Percentiles rank a stretch among this genome's conserved stretches.
Conservation (phyloP, 2,797 vertebrate species). For the Meriones psammophilus region DNA sequence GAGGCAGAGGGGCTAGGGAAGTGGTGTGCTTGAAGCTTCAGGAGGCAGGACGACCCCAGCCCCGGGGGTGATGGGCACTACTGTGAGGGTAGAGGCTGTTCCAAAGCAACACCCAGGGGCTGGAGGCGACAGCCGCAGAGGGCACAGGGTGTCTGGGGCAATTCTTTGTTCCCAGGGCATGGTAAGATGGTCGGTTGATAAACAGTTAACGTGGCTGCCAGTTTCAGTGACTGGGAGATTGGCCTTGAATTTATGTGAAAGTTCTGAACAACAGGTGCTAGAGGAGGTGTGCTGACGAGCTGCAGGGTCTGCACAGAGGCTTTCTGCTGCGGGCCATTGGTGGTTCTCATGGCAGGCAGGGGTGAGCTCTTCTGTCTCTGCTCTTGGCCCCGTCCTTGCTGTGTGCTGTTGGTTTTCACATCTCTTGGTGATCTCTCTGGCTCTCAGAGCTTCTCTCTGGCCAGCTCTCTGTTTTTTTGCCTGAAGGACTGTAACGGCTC, state of each 20-base stretch:
- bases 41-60: not conserved
- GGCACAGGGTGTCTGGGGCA: not conserved
- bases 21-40: not conserved
- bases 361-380: not conserved
- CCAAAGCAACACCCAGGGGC: not conserved
- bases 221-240: conserved; percentile 35
- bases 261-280: conserved; percentile 13
- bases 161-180: not conserved
- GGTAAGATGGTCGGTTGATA: conserved; percentile 18
- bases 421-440: not conserved
- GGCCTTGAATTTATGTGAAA: conserved; percentile 55
- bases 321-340: not conserved
- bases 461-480: not conserved
- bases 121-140: not conserved
- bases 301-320: not conserved
- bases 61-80: not conserved
- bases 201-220: not conserved
- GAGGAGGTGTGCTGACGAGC: not conserved
- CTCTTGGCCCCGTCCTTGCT: not conserved
- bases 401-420: not conserved
- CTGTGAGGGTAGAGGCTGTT: not conserved
- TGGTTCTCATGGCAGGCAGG: not conserved
- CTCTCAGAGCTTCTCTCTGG: not conserved
- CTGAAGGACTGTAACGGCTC: not conserved
- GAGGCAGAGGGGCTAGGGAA: not conserved